Evolutionary conservation across 2,888 invertebrate genomes (phyloP), one percentile per base, ranked within the genome.

Genomic region (Melitaea athalia): DNA sequence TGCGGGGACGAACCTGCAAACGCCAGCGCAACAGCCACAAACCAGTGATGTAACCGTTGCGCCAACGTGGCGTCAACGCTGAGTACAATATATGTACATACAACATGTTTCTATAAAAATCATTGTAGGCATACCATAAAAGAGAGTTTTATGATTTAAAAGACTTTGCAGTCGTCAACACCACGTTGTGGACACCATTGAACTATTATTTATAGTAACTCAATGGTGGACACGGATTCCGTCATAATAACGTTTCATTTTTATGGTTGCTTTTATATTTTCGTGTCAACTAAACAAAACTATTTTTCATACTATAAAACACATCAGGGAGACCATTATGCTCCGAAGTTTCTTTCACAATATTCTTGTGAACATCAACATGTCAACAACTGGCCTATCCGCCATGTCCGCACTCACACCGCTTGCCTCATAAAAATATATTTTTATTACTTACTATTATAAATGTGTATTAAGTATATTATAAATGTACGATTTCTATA

Each of bases 231-330:
- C 49, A 61, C 17, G 57, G 50, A 63, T 68, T 66, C 55, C 45
- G 60, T 63, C 69, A 71, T 55, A 59, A 55, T 38, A 59, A 50
- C 17, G 55, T 72, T 63, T 65, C 17, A 68, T 65, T 68, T 75
- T 69, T 63, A 71, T 64, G 67, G 61, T 64, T 67, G 50, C 50
- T 69, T 62, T 47, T 63, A 62, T 63, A 70, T 57, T 61, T 76
- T 73, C 76, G 79, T 67, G 64, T 68, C 69, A 70, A 24, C 24
- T 24, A 24, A 24, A 24, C 24, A 24, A 24, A 76, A 70, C 80
- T 83, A 77, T 78, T 87, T 87, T 84, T 86, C 81, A 82, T 83
- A 79, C 81, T 85, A 85, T 87, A 86, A 86, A 86, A 86, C 76
- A 83, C 83, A 84, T 86, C 83, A 85, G 73, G 80, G 74, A 76